Conservation (phyloP, 2,113 vertebrate genomes). For the Syngnathus scovelli region DNA sequence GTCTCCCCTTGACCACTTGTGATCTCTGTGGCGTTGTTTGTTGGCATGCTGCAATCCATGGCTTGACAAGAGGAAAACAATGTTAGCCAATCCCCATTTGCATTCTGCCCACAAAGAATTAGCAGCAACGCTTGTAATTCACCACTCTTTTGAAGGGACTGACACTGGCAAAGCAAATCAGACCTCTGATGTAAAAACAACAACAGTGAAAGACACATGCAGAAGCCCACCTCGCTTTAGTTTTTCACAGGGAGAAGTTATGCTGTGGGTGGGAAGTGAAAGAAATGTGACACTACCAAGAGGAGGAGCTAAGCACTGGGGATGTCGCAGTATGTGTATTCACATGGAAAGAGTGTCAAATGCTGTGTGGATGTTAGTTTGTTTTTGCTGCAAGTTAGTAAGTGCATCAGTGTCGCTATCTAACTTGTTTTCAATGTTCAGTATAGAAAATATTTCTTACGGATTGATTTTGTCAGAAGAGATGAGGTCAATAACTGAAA, state of each 20-base stretch:
- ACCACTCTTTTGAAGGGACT: neutral
- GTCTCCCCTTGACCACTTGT: slow-evolving; percentile 5
- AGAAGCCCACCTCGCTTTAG: slow-evolving; percentile 22
- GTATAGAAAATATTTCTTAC: neutral
- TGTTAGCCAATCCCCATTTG: slow-evolving; percentile 1
- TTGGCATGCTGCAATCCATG: slow-evolving; percentile 38
- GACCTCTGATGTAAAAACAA: neutral
- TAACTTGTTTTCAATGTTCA: neutral
- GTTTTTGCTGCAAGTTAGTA: too few species aligned
- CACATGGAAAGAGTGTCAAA: too few species aligned
- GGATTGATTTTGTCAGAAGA: neutral
- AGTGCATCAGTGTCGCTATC: too few species aligned
- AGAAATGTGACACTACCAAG: slow-evolving; percentile 35
- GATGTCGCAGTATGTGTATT: neutral
- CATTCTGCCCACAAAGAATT: too few species aligned
- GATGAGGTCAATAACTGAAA: neutral
- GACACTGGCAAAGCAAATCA: neutral
- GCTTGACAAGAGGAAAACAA: slow-evolving; percentile 5
- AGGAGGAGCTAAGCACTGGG: slow-evolving; percentile 23
- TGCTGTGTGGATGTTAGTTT: too few species aligned
- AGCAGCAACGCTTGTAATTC: neutral
- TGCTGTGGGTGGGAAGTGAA: slow-evolving; percentile 28
- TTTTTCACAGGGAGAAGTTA: slow-evolving; percentile 8
- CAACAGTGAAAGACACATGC: neutral
- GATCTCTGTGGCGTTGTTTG: slow-evolving; percentile 12